Conservation (phyloP, 2,113 vertebrate species). For the Brevimyrus niger region DNA sequence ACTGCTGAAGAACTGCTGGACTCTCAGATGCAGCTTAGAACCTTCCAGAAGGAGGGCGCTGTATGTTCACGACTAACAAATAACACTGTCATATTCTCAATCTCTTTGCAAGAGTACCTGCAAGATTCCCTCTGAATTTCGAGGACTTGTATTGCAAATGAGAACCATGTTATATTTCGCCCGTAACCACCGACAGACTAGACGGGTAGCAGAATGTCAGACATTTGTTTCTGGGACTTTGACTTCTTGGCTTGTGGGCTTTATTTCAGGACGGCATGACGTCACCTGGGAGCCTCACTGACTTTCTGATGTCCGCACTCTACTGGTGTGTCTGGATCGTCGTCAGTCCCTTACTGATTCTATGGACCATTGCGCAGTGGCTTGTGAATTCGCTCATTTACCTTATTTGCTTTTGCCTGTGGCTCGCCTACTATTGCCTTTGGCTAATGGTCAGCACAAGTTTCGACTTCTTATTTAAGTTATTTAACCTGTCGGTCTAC, state of each 20-base stretch:
- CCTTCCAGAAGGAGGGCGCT: not conserved
- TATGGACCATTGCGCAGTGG: not conserved
- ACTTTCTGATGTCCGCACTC: not conserved
- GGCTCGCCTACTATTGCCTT: not conserved
- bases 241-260: not conserved
- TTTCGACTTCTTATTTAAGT: not conserved
- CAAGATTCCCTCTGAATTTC: not conserved
- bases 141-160: not conserved
- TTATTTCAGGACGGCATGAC: not conserved
- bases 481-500: conserved; percentile 2
- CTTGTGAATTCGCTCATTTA: not conserved
- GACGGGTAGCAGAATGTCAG: not conserved
- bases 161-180: not conserved
- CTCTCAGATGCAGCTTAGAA: not conserved
- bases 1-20: not conserved
- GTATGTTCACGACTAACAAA: conserved; percentile 1
- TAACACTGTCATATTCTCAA: not conserved
- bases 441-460: not conserved
- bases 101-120: not conserved
- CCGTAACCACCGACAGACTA: not conserved
- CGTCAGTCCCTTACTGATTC: not conserved
- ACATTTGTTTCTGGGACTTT: not conserved
- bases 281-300: not conserved
- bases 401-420: not conserved
- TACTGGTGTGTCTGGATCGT: conserved; percentile 3